Evolutionary conservation across 2,888 invertebrate species (phyloP).

Genomic region (Chrysomela aeneicollis): DNA sequence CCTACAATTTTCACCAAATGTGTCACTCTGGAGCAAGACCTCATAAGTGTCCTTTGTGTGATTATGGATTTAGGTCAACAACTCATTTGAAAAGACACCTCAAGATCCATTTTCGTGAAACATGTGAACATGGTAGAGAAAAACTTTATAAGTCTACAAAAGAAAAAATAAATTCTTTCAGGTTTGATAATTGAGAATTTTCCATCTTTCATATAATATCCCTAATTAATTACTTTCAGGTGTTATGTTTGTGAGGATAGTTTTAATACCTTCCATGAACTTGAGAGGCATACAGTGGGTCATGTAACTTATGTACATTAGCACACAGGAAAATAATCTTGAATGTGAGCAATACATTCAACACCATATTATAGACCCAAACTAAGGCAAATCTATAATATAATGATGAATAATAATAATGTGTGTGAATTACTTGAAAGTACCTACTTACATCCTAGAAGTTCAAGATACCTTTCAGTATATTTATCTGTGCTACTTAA

Average conservation of each 20-base stretch:
- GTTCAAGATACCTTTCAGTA: too few species aligned
- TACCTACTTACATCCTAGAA: too few species aligned
- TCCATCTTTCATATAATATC: not conserved
- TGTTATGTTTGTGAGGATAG: not conserved
- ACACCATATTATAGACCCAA: too few species aligned
- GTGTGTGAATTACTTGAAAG: too few species aligned
- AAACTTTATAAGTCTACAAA: not conserved
- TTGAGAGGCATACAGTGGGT: not conserved
- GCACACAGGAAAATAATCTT: too few species aligned
- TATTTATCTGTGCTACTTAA: too few species aligned
- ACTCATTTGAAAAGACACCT: slow-evolving; percentile 74
- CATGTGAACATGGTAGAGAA: slow-evolving; percentile 45
- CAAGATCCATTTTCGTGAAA: slow-evolving; percentile 72
- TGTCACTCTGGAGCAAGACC: slow-evolving; percentile 71
- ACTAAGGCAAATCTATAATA: too few species aligned
- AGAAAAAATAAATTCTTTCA: not conserved
- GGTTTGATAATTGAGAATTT: not conserved
- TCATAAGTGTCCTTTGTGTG: slow-evolving; percentile 69
- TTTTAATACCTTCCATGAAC: not conserved
- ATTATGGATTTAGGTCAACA: slow-evolving; percentile 69
- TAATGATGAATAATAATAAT: too few species aligned
- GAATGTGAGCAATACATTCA: too few species aligned
- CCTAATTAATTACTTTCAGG: not conserved
- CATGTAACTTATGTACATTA: not conserved
- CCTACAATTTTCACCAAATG: slow-evolving; percentile 74